phyloP scores from a whole-genome alignment of 2,888 invertebrate species.

The Gastrophysa polygoni region DNA sequence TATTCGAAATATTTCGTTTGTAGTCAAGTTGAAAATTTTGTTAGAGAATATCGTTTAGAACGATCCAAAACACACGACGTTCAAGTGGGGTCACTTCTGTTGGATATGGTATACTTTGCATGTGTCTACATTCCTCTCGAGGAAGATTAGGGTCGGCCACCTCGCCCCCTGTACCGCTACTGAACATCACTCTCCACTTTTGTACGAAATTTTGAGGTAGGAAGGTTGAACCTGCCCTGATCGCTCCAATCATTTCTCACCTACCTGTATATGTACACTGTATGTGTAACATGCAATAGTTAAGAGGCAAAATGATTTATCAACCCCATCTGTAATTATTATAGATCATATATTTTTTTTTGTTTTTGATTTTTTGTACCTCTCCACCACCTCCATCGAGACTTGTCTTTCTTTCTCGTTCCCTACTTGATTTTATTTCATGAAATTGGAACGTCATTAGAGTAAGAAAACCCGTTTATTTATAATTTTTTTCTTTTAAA shows the following conservation, averaged over 20 bases:
- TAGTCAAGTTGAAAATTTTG: too few species aligned
- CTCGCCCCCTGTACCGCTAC: constrained; percentile 32
- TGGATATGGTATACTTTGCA: constrained; percentile 41
- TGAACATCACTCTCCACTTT: constrained; percentile 46
- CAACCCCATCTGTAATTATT: constrained; percentile 32
- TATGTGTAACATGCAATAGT: constrained; percentile 53
- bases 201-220: constrained; percentile 48
- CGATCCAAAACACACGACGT: background rate
- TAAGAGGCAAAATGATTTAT: constrained; percentile 42
- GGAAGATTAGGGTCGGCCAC: constrained; percentile 47
- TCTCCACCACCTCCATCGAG: constrained; percentile 42
- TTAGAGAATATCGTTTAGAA: background rate
- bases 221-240: constrained; percentile 41
- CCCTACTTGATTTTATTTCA: constrained; percentile 46
- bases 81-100: background rate
- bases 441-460: constrained; percentile 50
- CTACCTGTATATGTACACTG: constrained; percentile 47
- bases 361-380: constrained; percentile 46
- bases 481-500: constrained; percentile 54
- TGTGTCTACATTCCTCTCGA: constrained; percentile 54
- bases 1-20: too few species aligned
- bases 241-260: constrained; percentile 49
- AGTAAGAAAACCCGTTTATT: constrained; percentile 53
- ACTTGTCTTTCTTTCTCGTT: constrained; percentile 36
- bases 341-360: constrained; percentile 31